These are phyloP conservation scores for Pammene fasciana DNA, from an alignment of 2,888 invertebrate species.

Conservation along the genomic window DNA sequence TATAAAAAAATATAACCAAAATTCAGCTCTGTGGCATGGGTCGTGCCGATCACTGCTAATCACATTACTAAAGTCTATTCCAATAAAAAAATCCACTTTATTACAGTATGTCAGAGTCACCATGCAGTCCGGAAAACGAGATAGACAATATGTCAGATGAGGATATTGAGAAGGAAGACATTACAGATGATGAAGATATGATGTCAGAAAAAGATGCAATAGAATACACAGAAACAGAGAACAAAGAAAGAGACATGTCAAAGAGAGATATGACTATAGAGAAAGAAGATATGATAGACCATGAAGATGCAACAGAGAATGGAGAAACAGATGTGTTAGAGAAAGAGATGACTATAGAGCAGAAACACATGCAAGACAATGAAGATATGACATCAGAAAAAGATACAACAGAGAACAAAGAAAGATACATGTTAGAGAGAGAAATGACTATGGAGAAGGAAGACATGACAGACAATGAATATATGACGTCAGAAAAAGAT, in stretches of 20 bases:
- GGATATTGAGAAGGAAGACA: background rate
- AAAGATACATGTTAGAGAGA: too few species aligned
- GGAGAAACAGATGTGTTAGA: background rate
- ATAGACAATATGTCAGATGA: background rate
- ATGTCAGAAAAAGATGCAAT: background rate
- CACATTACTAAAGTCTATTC: too few species aligned
- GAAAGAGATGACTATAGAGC: conserved; percentile 13
- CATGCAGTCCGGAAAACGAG: conserved; percentile 29
- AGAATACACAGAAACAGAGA: too few species aligned
- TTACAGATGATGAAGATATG: background rate
- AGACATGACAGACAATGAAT: background rate
- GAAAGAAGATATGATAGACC: background rate
- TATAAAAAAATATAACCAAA: too few species aligned
- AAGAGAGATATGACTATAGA: background rate
- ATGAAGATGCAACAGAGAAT: background rate
- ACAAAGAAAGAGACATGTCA: too few species aligned
- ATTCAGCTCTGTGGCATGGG: too few species aligned
- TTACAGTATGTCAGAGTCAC: conserved; percentile 17
- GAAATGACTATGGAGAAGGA: background rate
- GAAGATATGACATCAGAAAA: too few species aligned
- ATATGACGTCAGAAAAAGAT: background rate
- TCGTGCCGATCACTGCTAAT: too few species aligned
- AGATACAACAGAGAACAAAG: too few species aligned
- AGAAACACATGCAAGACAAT: conserved; percentile 48
- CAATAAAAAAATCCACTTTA: background rate